phyloP scores from a whole-genome alignment of 2,797 vertebrate genomes.

The Phalloptychus januarius region DNA sequence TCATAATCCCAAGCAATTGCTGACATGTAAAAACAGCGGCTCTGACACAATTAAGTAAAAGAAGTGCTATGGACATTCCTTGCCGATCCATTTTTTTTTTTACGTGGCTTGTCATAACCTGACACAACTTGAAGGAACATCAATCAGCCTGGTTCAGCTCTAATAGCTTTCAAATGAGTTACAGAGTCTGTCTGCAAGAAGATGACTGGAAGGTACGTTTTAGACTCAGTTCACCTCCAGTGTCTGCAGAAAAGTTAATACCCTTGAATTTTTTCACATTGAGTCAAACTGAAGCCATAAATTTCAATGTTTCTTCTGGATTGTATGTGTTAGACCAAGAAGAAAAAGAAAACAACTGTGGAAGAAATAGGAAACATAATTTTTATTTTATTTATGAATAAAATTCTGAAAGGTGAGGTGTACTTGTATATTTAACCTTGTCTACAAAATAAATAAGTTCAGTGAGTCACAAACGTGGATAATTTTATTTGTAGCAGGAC shows the following conservation, averaged over 20 bases:
- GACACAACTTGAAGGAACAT: constrained; percentile 41
- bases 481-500: not conserved
- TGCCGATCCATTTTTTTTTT: constrained; percentile 31
- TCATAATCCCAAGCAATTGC: constrained; percentile 20
- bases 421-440: not conserved
- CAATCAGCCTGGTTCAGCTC: constrained; percentile 22
- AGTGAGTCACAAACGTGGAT: not conserved
- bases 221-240: not conserved
- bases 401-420: not conserved
- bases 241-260: not conserved
- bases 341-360: not conserved
- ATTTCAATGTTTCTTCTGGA: not conserved
- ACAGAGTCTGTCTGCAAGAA: constrained; percentile 6
- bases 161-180: constrained; percentile 1
- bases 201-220: constrained; percentile 8
- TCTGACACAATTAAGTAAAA: constrained; percentile 32
- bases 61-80: constrained; percentile 54
- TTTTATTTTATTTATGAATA: not conserved
- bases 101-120: constrained; percentile 43
- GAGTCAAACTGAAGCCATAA: not conserved
- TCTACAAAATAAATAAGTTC: not conserved
- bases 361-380: constrained; percentile 1
- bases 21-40: constrained; percentile 45
- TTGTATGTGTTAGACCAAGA: not conserved
- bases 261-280: not conserved